Evolutionary conservation across 2,113 vertebrate species (phyloP), one percentile per base, ranked within the genome.

Genomic region (Tyto alba): DNA sequence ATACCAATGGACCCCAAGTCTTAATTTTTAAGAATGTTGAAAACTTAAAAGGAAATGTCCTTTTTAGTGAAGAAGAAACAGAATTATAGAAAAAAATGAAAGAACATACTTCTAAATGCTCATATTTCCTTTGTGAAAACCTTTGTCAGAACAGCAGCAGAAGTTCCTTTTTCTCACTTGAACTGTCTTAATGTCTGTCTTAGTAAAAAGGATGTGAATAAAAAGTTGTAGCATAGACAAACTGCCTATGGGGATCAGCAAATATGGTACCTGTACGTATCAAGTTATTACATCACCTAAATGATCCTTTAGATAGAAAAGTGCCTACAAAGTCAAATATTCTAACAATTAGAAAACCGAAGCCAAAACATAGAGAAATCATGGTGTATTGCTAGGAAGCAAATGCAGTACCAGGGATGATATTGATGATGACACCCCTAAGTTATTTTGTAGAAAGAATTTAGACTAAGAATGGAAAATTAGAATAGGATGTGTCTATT

Each of bases 41-140:
- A 17, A 62, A 16, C 38, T 43, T n/a, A n/a, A n/a, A n/a, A n/a
- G n/a, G n/a, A 19, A 43, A 30, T 13, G 3, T 0, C 2, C 1
- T 32, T 82, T 67, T 47, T 50, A 2, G 0, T 69, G 34, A 50
- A 63, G 32, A 80, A 84, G 14, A 59, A 40, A 43, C 26, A 68
- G 17, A 57, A 66, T 55, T 53, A 25, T 3, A 41, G 6, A 72
- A 78, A 63, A 13, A 52, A 75, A 53, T 32, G 2, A 82, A 59
- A 62, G 11, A 9, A 17, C 1, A n/a, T 40, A 27, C 1, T 34
- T 15, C 62, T 43, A 56, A 81, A 68, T 47, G 10, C 3, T 45
- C 19, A 30, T 6, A 43, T 57, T n/a, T 85, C 3, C 2, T 71
- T 43, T 76, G 21, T 64, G 26, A 88, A 76, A 43, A 0, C 5